Conservation (phyloP, 2,797 vertebrate species). For the Arnoldichthys spilopterus region DNA sequence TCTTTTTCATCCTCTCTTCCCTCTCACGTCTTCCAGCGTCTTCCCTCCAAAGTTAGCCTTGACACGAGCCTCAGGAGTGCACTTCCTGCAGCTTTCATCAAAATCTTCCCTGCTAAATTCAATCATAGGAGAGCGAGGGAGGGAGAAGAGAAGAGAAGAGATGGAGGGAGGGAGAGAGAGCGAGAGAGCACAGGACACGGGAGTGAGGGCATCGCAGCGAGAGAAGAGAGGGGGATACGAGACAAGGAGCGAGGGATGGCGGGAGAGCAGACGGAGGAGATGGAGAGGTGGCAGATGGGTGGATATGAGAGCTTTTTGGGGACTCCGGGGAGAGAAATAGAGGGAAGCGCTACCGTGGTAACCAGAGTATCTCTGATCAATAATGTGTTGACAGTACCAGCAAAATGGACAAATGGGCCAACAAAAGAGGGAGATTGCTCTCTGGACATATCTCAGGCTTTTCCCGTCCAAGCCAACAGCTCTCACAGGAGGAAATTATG, state of each 20-base stretch:
- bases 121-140: constrained; percentile 45
- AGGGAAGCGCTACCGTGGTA: constrained; percentile 58
- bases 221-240: constrained; percentile 56
- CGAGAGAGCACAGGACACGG: constrained; percentile 25
- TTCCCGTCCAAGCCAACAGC: constrained; percentile 50
- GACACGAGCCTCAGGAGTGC: constrained; percentile 71
- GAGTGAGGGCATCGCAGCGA: constrained; percentile 35
- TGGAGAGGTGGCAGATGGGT: constrained; percentile 72
- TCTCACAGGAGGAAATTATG: constrained; percentile 65
- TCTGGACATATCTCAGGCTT: constrained; percentile 53
- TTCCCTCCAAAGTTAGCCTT: constrained; percentile 46
- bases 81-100: constrained; percentile 57
- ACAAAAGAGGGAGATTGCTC: constrained; percentile 53
- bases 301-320: constrained; percentile 69
- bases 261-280: constrained; percentile 53
- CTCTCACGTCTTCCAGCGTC: constrained; percentile 23
- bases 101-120: constrained; percentile 52
- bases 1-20: constrained; percentile 29
- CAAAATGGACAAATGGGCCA: constrained; percentile 51
- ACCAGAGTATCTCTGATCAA: constrained; percentile 73
- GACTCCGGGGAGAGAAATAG: constrained; percentile 61
- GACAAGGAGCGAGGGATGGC: constrained; percentile 57
- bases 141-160: constrained; percentile 27
- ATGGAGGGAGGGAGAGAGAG: constrained; percentile 45
- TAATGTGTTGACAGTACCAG: constrained; percentile 65